Conservation (phyloP, 2,888 invertebrate species). For the Hydraecia micacea region DNA sequence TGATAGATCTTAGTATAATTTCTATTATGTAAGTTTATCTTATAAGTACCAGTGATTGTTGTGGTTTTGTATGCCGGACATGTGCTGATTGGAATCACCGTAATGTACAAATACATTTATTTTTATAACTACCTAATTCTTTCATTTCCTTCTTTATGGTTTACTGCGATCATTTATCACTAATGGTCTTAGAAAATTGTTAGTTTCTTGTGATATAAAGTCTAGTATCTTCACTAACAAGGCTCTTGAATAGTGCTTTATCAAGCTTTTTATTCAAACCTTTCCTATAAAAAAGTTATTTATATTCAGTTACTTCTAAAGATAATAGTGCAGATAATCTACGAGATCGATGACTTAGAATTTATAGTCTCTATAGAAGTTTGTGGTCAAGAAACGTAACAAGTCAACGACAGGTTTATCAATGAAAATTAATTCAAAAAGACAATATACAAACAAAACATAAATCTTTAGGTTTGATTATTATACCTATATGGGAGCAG, state of each 20-base stretch:
- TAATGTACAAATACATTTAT: conserved; percentile 64
- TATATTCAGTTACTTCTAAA: neutral
- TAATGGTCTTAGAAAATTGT: neutral
- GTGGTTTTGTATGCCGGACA: conserved; percentile 49
- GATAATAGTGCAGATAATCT: conserved; percentile 14
- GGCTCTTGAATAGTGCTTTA: conserved; percentile 28
- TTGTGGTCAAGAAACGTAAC: neutral
- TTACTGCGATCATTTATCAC: conserved; percentile 28
- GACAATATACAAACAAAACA: conserved; percentile 8
- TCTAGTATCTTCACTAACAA: neutral
- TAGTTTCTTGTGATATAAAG: conserved; percentile 19
- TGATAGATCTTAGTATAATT: conserved; percentile 69
- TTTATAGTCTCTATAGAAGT: conserved; percentile 1
- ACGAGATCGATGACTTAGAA: conserved; percentile 25
- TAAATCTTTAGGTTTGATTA: too few species aligned
- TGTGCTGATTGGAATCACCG: conserved; percentile 49
- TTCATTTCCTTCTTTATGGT: conserved; percentile 23
- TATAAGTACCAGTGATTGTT: conserved; percentile 63
- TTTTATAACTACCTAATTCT: conserved; percentile 45
- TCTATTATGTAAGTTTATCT: conserved; percentile 56
- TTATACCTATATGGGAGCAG: too few species aligned
- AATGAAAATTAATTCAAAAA: conserved; percentile 1
- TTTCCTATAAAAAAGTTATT: conserved; percentile 6
- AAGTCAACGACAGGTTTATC: conserved; percentile 3
- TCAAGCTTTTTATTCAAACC: neutral